A percentile compares a stretch with the other conserved stretches of the same genome.
Conservation (phyloP, 2,113 vertebrate genomes). For the Lichenostomus cassidix region DNA sequence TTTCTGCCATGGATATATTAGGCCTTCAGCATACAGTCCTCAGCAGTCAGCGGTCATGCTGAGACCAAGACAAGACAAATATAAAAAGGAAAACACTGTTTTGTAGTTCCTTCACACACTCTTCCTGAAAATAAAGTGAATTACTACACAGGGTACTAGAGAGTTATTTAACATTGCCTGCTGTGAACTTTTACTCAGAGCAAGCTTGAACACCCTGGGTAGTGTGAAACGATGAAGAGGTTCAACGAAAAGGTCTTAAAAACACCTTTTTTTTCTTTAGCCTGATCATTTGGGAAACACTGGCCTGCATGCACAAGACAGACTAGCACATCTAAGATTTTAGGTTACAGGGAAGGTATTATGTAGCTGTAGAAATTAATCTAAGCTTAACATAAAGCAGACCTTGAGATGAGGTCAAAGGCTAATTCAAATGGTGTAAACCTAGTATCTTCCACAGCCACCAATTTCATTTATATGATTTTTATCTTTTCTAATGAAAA, state of each 20-base stretch:
- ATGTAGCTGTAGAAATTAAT: background rate
- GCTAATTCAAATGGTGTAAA: background rate
- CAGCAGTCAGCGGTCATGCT: background rate
- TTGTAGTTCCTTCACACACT: background rate
- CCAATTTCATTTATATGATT: background rate
- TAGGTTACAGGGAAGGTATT: background rate
- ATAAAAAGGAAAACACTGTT: background rate
- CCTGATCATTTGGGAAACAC: background rate
- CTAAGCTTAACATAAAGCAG: background rate
- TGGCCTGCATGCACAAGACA: background rate
- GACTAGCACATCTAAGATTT: background rate
- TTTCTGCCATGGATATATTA: background rate
- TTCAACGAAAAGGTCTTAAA: background rate
- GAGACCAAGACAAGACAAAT: background rate
- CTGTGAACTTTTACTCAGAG: background rate
- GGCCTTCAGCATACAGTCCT: background rate
- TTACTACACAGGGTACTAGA: background rate
- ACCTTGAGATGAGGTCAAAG: background rate
- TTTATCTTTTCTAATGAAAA: slow-evolving; percentile 46
- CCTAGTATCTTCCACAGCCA: background rate
- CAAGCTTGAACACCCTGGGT: background rate
- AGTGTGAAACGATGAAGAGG: background rate
- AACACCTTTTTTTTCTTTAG: background rate
- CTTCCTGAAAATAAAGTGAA: background rate
- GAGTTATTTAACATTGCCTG: background rate